These are phyloP conservation scores for Tetanocera ferruginea DNA, from an alignment of 2,888 invertebrate genomes.

Conservation along the genomic window DNA sequence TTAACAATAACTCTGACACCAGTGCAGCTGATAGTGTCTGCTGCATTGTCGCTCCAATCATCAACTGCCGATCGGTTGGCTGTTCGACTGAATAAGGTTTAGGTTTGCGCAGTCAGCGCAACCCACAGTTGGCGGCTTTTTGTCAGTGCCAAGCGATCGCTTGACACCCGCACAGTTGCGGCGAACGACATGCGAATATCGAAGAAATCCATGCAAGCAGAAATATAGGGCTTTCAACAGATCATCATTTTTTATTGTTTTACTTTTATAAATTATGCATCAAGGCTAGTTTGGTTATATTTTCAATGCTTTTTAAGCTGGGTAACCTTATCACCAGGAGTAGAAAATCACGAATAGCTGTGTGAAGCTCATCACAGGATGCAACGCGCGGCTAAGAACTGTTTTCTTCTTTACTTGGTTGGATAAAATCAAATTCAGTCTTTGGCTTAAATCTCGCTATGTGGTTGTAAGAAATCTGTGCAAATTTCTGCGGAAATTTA, in stretches of 20 bases:
- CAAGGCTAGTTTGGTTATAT: constrained; percentile 15
- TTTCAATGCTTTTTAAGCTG: constrained; percentile 5
- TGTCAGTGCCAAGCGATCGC: constrained; percentile 5
- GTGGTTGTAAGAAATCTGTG: constrained; percentile 15
- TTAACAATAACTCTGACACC: constrained; percentile 55
- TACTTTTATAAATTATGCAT: constrained; percentile 30
- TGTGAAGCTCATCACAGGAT: constrained; percentile 4
- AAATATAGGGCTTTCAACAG: constrained; percentile 14
- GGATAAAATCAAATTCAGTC: constrained; percentile 34
- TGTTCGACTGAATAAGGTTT: neutral
- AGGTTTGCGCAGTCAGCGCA: neutral
- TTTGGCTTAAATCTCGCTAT: constrained; percentile 16
- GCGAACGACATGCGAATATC: neutral
- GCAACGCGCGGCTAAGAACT: neutral
- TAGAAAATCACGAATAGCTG: constrained; percentile 19
- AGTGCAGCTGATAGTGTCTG: constrained; percentile 37
- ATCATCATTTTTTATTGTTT: constrained; percentile 20
- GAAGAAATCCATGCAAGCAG: constrained; percentile 4
- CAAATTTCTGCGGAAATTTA: constrained; percentile 31
- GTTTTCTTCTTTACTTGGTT: constrained; percentile 5
- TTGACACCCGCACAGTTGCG: constrained; percentile 32
- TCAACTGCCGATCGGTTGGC: constrained; percentile 18
- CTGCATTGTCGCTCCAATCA: constrained; percentile 30
- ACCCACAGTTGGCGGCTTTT: constrained; percentile 30
- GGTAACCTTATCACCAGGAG: constrained; percentile 1